Conservation (phyloP, 2,888 invertebrate species). For the Hypena proboscidalis region DNA sequence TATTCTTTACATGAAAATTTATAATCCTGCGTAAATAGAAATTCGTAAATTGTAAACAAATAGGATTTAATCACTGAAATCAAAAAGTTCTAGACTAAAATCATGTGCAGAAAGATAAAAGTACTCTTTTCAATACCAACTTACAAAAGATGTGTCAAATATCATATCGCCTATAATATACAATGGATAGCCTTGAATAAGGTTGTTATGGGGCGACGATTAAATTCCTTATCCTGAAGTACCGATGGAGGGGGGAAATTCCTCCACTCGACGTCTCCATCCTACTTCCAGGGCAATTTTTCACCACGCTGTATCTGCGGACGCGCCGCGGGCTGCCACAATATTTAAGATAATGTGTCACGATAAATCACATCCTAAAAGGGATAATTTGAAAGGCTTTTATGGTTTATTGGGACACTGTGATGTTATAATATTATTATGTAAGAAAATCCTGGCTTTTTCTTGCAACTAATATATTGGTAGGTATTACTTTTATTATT, state of each 20-base stretch:
- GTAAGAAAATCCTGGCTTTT: no score
- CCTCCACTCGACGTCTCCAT: constrained; percentile 68
- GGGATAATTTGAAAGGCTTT: constrained; percentile 28
- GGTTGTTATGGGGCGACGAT: constrained; percentile 58
- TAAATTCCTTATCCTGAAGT: constrained; percentile 67
- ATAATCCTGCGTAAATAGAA: no score
- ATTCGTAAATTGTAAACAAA: no score
- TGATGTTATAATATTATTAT: no score
- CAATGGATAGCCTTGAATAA: constrained; percentile 62
- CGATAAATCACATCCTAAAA: constrained; percentile 33
- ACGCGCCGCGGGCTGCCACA: constrained; percentile 41
- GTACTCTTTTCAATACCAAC: constrained; percentile 22
- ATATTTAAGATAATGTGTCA: constrained; percentile 46
- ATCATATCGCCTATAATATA: constrained; percentile 40
- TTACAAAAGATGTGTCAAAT: constrained; percentile 25
- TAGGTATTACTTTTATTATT: no score
- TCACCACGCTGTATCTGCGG: constrained; percentile 55
- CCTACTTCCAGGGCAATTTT: constrained; percentile 72
- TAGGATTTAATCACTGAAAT: no score
- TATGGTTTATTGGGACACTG: constrained; percentile 13
- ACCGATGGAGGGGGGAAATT: constrained; percentile 57
- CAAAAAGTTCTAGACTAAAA: neutral
- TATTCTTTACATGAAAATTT: no score
- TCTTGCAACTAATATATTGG: no score
- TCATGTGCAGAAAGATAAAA: constrained; percentile 12